Percentiles rank a stretch among this genome's conserved stretches.
These are phyloP conservation scores for Cossypha caffra DNA, from an alignment of 2,797 vertebrate genomes.

Conservation along the genomic window DNA sequence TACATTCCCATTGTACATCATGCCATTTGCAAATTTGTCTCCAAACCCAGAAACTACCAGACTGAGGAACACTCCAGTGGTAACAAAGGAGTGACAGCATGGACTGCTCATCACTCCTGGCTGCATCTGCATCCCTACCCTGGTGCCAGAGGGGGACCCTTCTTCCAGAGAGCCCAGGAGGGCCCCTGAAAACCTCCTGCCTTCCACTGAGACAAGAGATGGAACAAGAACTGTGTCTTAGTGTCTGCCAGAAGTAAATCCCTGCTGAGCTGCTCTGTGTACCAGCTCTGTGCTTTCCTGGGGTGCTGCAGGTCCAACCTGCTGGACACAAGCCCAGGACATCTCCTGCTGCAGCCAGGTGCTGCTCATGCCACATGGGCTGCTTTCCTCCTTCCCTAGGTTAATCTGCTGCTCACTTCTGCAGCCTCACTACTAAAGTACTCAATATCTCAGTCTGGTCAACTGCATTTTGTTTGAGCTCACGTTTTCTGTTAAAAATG, in stretches of 20 bases:
- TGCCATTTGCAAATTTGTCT: not conserved
- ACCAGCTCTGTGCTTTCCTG: fast-evolving
- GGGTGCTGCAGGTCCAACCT: not conserved
- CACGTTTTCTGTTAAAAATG: not conserved
- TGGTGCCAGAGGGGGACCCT: not conserved
- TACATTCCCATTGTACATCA: not conserved
- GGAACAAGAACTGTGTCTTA: not conserved
- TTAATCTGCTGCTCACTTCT: not conserved
- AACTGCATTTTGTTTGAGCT: not conserved
- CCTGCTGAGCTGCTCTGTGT: not conserved
- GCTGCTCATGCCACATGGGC: fast-evolving
- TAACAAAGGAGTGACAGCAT: not conserved
- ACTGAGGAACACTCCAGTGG: not conserved
- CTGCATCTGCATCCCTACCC: not conserved
- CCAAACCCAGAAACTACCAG: not conserved
- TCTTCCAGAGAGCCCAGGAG: not conserved
- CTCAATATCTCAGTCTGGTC: not conserved
- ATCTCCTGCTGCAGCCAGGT: not conserved
- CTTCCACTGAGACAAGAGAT: not conserved
- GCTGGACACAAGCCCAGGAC: not conserved
- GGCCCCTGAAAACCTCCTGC: not conserved
- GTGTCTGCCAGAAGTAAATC: not conserved
- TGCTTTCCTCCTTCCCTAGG: not conserved
- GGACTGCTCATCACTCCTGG: not conserved
- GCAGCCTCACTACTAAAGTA: not conserved